phyloP scores from a whole-genome alignment of 2,113 vertebrate genomes.

The Zapus hudsonius region DNA sequence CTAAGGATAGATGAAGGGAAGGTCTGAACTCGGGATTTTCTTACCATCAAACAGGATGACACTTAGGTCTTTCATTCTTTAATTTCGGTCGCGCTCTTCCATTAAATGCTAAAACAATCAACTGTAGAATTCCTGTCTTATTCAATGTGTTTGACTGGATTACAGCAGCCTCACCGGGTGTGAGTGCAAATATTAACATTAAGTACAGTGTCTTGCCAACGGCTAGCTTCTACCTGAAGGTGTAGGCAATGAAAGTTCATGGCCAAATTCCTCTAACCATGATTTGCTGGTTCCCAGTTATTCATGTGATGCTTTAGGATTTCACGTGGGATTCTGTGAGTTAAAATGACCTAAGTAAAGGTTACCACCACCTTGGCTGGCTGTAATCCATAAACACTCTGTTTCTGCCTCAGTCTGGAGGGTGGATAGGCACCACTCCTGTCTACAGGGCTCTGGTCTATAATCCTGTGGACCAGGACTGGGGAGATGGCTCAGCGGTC shows the following conservation, averaged over 20 bases:
- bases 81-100: not conserved
- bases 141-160: not conserved
- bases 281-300: too few species aligned
- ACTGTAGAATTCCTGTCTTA: not conserved
- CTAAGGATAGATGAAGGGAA: not conserved
- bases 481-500: too few species aligned
- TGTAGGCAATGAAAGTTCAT: not conserved
- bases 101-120: not conserved
- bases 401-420: not conserved
- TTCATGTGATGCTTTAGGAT: not conserved
- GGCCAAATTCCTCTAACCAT: not conserved
- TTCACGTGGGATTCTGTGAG: not conserved
- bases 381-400: not conserved
- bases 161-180: not conserved
- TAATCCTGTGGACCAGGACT: too few species aligned
- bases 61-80: not conserved
- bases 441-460: accelerated
- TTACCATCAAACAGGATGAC: not conserved
- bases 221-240: not conserved
- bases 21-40: not conserved
- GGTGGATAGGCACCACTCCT: accelerated
- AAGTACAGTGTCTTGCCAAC: not conserved
- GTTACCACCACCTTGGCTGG: not conserved
- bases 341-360: not conserved
- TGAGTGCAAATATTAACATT: not conserved